A percentile compares a stretch with the other conserved stretches of the same genome.
phyloP scores from a whole-genome alignment of 2,113 vertebrate species.

The Motacilla alba region DNA sequence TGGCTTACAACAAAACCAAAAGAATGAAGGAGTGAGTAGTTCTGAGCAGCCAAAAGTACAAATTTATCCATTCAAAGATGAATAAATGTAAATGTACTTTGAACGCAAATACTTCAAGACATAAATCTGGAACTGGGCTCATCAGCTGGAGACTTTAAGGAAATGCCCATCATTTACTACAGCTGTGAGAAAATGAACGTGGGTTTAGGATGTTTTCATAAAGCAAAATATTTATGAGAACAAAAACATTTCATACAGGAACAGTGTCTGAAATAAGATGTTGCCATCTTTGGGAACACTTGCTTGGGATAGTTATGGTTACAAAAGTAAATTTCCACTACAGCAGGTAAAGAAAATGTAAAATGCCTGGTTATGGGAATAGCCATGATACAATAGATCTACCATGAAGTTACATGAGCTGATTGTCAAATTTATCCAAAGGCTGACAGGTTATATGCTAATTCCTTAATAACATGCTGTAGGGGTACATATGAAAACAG shows the following conservation, averaged over 20 bases:
- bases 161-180: neutral
- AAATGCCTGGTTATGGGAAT: accelerated
- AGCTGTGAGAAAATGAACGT: neutral
- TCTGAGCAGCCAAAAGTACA: neutral
- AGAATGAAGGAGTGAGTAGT: neutral
- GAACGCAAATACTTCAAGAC: neutral
- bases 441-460: neutral
- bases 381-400: neutral
- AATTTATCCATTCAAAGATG: neutral
- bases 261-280: neutral
- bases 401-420: neutral
- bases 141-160: neutral
- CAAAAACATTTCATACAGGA: neutral
- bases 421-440: neutral
- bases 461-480: neutral
- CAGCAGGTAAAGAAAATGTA: neutral
- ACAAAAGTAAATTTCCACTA: neutral
- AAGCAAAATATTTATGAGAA: neutral
- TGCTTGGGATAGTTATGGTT: neutral
- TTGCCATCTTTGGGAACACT: neutral
- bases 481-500: neutral
- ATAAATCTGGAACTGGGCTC: neutral
- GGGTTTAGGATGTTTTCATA: neutral
- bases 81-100: neutral
- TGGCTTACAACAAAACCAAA: neutral